Evolutionary conservation across 2,113 vertebrate genomes (phyloP).

Genomic region (Rhinopomastus cyanomelas): DNA sequence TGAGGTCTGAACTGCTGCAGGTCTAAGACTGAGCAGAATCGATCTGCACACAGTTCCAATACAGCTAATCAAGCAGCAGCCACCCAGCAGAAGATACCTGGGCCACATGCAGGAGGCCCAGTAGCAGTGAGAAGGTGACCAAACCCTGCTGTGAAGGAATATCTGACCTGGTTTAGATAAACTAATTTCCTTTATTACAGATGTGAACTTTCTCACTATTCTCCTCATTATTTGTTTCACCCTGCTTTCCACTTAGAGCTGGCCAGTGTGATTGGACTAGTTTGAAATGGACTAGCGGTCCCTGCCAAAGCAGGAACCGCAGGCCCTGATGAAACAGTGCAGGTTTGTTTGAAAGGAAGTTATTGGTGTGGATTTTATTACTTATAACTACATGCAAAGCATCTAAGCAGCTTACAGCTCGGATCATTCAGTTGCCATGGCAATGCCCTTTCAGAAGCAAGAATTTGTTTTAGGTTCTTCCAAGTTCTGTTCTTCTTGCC

Average conservation of each 20-base stretch:
- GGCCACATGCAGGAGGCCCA: background rate
- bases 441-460: constrained; percentile 91
- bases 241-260: background rate
- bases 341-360: constrained; percentile 54
- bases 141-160: background rate
- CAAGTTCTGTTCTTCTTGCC: constrained; percentile 98
- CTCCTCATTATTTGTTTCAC: background rate
- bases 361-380: constrained; percentile 60
- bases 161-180: background rate
- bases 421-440: constrained; percentile 94
- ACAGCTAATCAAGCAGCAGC: background rate
- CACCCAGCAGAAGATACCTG: background rate
- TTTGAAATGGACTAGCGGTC: background rate
- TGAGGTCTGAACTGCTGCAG: background rate
- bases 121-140: background rate
- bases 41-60: background rate
- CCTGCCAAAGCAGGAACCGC: background rate
- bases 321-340: constrained; percentile 4
- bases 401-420: constrained; percentile 85
- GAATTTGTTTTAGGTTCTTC: constrained; percentile 99
- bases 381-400: constrained; percentile 68
- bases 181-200: background rate
- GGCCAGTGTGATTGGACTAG: background rate
- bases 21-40: constrained; percentile 8
- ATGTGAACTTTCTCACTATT: background rate